Evolutionary conservation across 2,888 invertebrate species (phyloP).

Genomic region (Augochlorella aurata): DNA sequence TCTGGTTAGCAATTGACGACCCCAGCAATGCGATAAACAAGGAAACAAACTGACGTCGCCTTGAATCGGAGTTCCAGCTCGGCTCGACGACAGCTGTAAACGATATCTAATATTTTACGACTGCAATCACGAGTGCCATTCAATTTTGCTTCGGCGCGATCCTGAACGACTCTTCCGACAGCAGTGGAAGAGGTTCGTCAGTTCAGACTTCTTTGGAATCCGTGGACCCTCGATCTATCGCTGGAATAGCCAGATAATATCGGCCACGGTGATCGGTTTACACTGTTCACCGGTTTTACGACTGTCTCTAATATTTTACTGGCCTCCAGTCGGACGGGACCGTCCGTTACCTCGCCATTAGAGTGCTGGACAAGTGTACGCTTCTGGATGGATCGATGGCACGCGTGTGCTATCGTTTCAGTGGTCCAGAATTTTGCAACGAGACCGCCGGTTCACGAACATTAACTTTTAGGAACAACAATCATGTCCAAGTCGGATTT

Average conservation of each 20-base stretch:
- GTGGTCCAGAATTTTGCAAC: not conserved
- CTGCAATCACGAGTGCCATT: conserved; percentile 4
- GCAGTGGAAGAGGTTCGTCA: not conserved
- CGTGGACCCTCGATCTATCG: not conserved
- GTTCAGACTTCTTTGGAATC: conserved; percentile 4
- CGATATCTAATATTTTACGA: not conserved
- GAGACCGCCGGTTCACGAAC: not conserved
- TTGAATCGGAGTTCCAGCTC: not conserved
- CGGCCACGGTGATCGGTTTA: conserved; percentile 20
- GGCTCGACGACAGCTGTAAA: conserved; percentile 9
- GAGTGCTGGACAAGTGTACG: conserved; percentile 3
- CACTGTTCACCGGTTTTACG: conserved; percentile 27
- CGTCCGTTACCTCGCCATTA: conserved; percentile 7
- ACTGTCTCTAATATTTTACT: conserved; percentile 32
- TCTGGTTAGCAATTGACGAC: not conserved
- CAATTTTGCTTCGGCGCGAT: not conserved
- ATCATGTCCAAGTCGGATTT: no score
- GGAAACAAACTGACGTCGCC: not conserved
- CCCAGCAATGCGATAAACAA: not conserved
- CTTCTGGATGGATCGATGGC: not conserved
- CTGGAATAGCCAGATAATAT: not conserved
- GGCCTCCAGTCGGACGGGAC: not conserved
- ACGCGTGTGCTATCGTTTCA: not conserved
- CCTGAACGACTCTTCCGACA: not conserved
- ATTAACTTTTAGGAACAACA: not conserved